These are phyloP conservation scores for Marmota flaviventris DNA, from an alignment of 2,113 vertebrate genomes.

Conservation along the genomic window DNA sequence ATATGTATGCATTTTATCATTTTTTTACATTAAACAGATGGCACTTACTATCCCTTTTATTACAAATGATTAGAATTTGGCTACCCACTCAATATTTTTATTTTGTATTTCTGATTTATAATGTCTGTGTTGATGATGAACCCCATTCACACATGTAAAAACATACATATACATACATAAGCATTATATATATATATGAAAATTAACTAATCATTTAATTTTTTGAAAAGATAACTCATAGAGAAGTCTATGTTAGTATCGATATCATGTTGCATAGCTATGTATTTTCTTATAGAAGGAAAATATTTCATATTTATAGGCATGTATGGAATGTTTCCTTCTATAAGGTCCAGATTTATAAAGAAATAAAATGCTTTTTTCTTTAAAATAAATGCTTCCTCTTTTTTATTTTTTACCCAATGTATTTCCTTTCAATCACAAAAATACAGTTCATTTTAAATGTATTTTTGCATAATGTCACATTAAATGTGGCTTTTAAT, in stretches of 20 bases:
- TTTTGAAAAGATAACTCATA: slow-evolving; percentile 64
- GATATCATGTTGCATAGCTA: slow-evolving; percentile 41
- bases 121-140: slow-evolving; percentile 81
- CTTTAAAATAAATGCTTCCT: slow-evolving; percentile 75
- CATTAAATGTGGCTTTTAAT: slow-evolving; percentile 90
- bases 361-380: slow-evolving; percentile 81
- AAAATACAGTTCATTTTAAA: slow-evolving; percentile 83
- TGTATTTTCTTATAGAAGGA: slow-evolving; percentile 64
- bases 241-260: slow-evolving; percentile 63
- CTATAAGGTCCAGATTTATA: slow-evolving; percentile 68
- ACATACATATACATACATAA: slow-evolving; percentile 69
- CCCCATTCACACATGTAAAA: slow-evolving; percentile 72
- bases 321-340: slow-evolving; percentile 71
- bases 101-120: slow-evolving; percentile 87
- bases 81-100: slow-evolving; percentile 89
- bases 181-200: slow-evolving; percentile 61
- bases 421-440: slow-evolving; percentile 64
- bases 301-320: slow-evolving; percentile 74
- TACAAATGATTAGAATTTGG: slow-evolving; percentile 89
- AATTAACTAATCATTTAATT: slow-evolving; percentile 73
- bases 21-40: slow-evolving; percentile 90
- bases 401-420: slow-evolving; percentile 69
- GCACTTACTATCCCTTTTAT: slow-evolving; percentile 86
- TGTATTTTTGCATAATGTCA: slow-evolving; percentile 82
- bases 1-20: slow-evolving; percentile 85